Evolutionary conservation across 1,140 invertebrate species (phyloP), one percentile per base, ranked within the genome.

Genomic region (Drosophila mayri): DNA sequence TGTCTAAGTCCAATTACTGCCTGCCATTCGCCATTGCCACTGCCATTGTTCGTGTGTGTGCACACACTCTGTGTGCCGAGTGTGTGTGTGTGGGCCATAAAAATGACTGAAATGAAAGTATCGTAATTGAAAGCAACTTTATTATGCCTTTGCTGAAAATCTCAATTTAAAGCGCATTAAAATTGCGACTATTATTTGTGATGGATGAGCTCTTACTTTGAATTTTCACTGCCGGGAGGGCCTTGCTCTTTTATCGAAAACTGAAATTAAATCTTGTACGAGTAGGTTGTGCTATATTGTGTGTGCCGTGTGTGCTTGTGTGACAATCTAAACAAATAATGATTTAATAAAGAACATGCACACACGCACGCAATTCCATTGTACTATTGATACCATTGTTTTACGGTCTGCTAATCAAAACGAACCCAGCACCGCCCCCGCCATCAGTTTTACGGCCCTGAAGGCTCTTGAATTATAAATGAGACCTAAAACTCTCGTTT

Each of bases 401-500:
- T 84, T 84, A 87, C 76, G 84, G 84, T 65, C 84, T 77, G 76
- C 80, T 84, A 90, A 87, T 87, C 84, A 87, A 87, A 87, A 90
- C 73, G 76, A 87, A 90, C 68, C 58, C 40, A 32, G 72, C 47
- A n/a, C 64, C 57, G 50, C 55, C 73, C 35, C 35, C 52, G 25
- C 58, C 40, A 66, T 55, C 55, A 35, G 20, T 35, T 41, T 37
- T 25, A 30, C 47, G 22, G 41, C 41, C 65, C n/a, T 40, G 28
- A 57, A 68, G 57, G 49, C 52, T 54, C 71, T 62, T 90, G 86
- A 75, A 90, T 90, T 81, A 90, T 85, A 85, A 81, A 90, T 90
- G 71, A 90, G 81, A 84, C 60, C 86, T 90, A 90, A 90, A 90
- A 85, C 75, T 90, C 86, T 81, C 70, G 78, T 90, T 90, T 90